Conservation (phyloP, 2,888 invertebrate genomes). For the Shargacucullia verbasci region DNA sequence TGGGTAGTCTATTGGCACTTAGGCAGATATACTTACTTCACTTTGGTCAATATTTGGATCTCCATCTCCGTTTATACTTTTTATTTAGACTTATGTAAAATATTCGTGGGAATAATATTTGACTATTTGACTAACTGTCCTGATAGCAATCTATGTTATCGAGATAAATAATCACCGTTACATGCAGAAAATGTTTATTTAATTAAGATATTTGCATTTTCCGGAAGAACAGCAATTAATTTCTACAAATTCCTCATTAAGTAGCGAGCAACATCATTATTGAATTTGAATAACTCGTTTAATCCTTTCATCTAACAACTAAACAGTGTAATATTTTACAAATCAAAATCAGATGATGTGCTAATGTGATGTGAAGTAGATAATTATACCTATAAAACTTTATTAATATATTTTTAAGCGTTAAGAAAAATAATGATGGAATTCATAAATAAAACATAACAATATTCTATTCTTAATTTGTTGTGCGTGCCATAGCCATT, state of each 20-base stretch:
- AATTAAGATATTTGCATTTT: slow-evolving; percentile 59
- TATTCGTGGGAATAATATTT: slow-evolving; percentile 7
- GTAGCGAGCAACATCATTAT: slow-evolving; percentile 53
- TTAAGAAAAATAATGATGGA: too few species aligned
- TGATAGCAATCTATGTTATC: slow-evolving; percentile 19
- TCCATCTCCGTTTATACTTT: too few species aligned
- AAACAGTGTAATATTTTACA: slow-evolving; percentile 35
- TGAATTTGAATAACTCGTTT: slow-evolving; percentile 62
- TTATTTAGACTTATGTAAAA: not conserved
- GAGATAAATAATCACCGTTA: slow-evolving; percentile 46
- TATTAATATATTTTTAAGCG: too few species aligned
- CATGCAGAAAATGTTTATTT: slow-evolving; percentile 36
- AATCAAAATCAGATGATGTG: slow-evolving; percentile 21
- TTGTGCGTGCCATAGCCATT: too few species aligned
- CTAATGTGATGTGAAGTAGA: slow-evolving; percentile 6
- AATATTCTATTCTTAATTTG: too few species aligned
- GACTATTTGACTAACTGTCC: slow-evolving; percentile 9
- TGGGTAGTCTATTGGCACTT: too few species aligned
- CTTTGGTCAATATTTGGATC: too few species aligned
- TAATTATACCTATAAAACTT: not conserved
- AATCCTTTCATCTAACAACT: slow-evolving; percentile 40
- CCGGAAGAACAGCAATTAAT: slow-evolving; percentile 71
- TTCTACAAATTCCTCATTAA: slow-evolving; percentile 60
- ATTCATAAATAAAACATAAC: too few species aligned
- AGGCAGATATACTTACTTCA: too few species aligned